Conservation (phyloP, 2,113 vertebrate genomes). For the Chelonoidis abingdonii region DNA sequence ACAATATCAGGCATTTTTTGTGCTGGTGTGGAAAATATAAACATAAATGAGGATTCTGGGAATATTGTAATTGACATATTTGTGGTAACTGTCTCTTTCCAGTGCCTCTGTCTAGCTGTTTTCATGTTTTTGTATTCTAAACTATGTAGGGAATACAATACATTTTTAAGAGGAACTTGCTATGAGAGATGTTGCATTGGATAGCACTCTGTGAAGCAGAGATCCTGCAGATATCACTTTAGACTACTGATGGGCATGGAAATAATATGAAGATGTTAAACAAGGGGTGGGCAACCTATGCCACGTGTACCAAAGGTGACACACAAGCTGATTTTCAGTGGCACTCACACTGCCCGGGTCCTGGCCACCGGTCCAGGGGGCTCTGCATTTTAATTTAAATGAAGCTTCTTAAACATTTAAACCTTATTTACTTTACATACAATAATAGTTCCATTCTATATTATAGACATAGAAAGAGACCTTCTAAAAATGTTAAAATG, state of each 20-base stretch:
- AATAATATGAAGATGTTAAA: neutral
- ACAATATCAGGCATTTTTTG: neutral
- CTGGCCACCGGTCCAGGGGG: too few relatives aligned
- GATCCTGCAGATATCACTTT: neutral
- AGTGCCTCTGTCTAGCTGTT: neutral
- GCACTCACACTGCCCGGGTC: too few relatives aligned
- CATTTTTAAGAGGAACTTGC: neutral
- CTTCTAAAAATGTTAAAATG: too few relatives aligned
- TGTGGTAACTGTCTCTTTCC: neutral
- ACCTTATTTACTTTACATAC: too few relatives aligned
- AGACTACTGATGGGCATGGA: neutral
- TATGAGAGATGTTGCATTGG: neutral
- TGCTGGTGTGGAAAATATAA: neutral
- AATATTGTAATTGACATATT: neutral
- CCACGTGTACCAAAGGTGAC: too few relatives aligned
- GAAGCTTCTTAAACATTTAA: too few relatives aligned
- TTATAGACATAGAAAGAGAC: too few relatives aligned
- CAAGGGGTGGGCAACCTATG: too few relatives aligned
- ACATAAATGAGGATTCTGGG: neutral
- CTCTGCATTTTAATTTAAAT: too few relatives aligned
- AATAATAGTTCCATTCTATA: too few relatives aligned
- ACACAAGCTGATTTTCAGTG: too few relatives aligned
- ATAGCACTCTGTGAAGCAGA: neutral
- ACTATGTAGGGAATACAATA: neutral
- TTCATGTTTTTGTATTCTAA: neutral